Percentiles rank a stretch among this genome's conserved stretches.
phyloP scores from a whole-genome alignment of 2,797 vertebrate genomes.

The Rhyacichthys aspro region DNA sequence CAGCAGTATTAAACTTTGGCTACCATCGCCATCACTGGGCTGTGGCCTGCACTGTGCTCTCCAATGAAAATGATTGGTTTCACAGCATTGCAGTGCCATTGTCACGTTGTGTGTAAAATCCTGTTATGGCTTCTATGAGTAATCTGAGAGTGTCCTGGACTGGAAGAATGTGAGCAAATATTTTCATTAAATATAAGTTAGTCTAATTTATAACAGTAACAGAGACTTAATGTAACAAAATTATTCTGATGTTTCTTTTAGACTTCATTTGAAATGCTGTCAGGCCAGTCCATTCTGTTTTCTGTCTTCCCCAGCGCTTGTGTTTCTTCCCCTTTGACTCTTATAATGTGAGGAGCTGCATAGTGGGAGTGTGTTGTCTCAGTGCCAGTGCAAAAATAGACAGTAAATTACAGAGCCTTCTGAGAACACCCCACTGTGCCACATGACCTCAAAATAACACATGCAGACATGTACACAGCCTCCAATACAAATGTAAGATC shows the following conservation, averaged over 20 bases:
- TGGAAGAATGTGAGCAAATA: not conserved
- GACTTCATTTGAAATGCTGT: constrained; percentile 19
- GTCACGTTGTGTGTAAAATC: constrained; percentile 5
- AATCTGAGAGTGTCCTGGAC: not conserved
- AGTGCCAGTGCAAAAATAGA: constrained; percentile 77
- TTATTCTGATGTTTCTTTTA: constrained; percentile 10
- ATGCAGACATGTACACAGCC: constrained; percentile 46
- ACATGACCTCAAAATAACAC: constrained; percentile 76
- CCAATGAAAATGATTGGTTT: constrained; percentile 6
- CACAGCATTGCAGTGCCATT: not conserved
- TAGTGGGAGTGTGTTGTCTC: constrained; percentile 73
- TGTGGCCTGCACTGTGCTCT: constrained; percentile 1
- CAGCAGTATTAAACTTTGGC: constrained; percentile 11
- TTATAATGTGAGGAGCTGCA: constrained; percentile 45
- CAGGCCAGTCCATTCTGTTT: constrained; percentile 23
- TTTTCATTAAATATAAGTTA: not conserved
- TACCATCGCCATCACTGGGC: constrained; percentile 7
- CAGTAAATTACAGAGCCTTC: constrained; percentile 73
- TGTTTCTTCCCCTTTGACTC: constrained; percentile 27
- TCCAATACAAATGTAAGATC: constrained; percentile 55
- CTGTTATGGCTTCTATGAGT: not conserved
- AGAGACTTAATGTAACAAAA: constrained; percentile 7
- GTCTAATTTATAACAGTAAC: not conserved
- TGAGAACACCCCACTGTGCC: constrained; percentile 71
- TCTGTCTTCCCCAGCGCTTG: constrained; percentile 27